phyloP scores from a whole-genome alignment of 2,113 vertebrate species.

The Thamnophis sirtalis region DNA sequence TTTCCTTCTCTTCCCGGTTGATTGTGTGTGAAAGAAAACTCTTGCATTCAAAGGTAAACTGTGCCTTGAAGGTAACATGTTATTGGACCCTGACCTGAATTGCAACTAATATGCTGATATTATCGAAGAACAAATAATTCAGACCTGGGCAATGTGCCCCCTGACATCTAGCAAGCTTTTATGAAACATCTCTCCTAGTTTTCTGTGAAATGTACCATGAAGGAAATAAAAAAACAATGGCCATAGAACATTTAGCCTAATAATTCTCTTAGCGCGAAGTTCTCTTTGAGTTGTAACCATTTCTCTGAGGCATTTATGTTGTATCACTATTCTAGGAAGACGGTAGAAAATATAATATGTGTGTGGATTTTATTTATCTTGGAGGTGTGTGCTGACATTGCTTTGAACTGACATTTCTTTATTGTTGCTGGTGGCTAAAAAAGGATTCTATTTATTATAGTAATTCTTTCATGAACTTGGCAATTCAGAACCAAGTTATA shows the following conservation, averaged over 20 bases:
- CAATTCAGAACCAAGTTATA: not conserved
- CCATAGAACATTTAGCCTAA: not conserved
- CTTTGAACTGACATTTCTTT: slow-evolving; percentile 47
- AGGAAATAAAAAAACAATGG: not conserved
- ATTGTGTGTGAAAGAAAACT: not conserved
- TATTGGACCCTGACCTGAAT: not conserved
- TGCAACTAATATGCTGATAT: not conserved
- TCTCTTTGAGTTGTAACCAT: slow-evolving; percentile 6
- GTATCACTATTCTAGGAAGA: slow-evolving; percentile 33
- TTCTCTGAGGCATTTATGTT: slow-evolving; percentile 31
- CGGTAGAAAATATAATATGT: slow-evolving; percentile 43
- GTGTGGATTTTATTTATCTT: slow-evolving; percentile 61
- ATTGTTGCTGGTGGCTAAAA: slow-evolving; percentile 32
- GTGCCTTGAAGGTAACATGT: not conserved
- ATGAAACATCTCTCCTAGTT: not conserved
- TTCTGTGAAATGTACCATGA: not conserved
- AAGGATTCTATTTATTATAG: slow-evolving; percentile 15
- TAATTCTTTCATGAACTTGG: slow-evolving; percentile 12
- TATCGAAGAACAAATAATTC: not conserved
- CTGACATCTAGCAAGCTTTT: not conserved
- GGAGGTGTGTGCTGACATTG: slow-evolving; percentile 52
- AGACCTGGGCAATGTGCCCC: not conserved
- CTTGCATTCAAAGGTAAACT: not conserved
- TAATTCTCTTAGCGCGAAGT: not conserved
- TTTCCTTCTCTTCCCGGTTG: not conserved